A percentile compares a stretch with the other conserved stretches of the same genome.
Conservation (phyloP, 2,113 vertebrate species). For the Oreochromis spilurus region DNA sequence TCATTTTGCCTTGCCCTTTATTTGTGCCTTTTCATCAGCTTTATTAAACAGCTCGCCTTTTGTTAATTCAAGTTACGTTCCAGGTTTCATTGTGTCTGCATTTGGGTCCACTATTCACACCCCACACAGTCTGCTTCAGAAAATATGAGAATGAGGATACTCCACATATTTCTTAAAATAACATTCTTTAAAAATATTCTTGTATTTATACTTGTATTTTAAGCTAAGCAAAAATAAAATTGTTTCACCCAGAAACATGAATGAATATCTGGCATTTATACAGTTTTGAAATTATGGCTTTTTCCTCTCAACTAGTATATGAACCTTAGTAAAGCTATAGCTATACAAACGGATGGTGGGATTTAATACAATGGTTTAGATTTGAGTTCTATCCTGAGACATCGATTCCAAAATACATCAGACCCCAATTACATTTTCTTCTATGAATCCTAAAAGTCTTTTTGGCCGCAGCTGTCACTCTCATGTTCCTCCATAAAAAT, state of each 20-base stretch:
- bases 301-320: not conserved
- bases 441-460: constrained; percentile 24
- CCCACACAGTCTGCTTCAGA: not conserved
- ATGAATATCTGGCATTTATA: not conserved
- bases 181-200: not conserved
- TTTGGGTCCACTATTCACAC: not conserved
- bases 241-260: not conserved
- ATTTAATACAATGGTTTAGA: not conserved
- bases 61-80: not conserved
- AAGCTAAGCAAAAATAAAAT: not conserved
- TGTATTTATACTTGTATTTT: not conserved
- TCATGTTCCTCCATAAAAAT: not conserved
- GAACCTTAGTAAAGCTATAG: not conserved
- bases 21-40: not conserved
- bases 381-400: not conserved
- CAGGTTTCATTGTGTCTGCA: not conserved
- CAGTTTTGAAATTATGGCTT: not conserved
- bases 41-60: not conserved
- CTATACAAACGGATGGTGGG: not conserved
- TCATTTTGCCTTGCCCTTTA: not conserved
- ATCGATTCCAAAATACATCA: not conserved
- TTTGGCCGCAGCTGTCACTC: constrained; percentile 17
- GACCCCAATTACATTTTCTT: constrained; percentile 15
- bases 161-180: not conserved
- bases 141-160: not conserved